phyloP scores from a whole-genome alignment of 2,888 invertebrate genomes.

The Tetranychus piercei region DNA sequence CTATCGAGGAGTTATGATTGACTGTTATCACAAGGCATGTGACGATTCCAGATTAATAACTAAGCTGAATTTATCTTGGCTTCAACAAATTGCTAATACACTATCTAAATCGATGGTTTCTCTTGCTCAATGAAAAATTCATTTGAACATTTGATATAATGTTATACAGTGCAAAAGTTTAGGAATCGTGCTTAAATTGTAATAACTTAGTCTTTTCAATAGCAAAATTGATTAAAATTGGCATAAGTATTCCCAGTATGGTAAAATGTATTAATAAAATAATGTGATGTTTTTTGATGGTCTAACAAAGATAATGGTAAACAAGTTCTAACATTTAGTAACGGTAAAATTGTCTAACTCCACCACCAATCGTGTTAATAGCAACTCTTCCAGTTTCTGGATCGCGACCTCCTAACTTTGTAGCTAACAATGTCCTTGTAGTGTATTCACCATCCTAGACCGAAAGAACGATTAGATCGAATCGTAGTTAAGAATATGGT shows the following conservation, averaged over 20 bases:
- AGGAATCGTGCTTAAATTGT: too few species aligned
- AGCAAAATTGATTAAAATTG: too few species aligned
- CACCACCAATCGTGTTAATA: constrained; percentile 73
- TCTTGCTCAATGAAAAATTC: too few species aligned
- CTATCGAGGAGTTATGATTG: constrained; percentile 15
- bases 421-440: constrained; percentile 59
- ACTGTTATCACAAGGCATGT: constrained; percentile 26
- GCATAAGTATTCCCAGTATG: too few species aligned
- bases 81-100: constrained; percentile 5
- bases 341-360: constrained; percentile 66
- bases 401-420: constrained; percentile 72
- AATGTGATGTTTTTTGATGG: too few species aligned
- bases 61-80: constrained; percentile 24
- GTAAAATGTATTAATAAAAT: too few species aligned
- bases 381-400: constrained; percentile 51
- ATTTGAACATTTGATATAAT: too few species aligned
- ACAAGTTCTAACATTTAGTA: too few species aligned
- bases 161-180: too few species aligned
- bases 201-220: too few species aligned
- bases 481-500: neutral
- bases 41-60: constrained; percentile 25
- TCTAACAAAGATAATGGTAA: too few species aligned
- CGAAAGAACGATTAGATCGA: neutral
- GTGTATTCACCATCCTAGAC: constrained; percentile 47
- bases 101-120: neutral